Base-by-base conservation (phyloP, 2,113 vertebrate genomes). In the Cnemophilus loriae region DNA sequence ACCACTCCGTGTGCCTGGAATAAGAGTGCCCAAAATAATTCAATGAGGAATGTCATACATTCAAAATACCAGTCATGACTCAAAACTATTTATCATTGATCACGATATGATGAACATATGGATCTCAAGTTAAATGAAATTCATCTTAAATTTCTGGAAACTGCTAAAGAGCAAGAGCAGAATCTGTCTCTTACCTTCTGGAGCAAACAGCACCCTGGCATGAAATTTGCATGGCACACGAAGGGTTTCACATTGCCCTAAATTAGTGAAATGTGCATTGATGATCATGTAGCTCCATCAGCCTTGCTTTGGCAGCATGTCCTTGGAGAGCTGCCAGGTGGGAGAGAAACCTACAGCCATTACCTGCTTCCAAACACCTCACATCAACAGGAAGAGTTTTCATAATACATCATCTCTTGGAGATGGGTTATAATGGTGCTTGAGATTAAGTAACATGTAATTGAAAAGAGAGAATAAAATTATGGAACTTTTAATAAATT, bases 401-500 rank as follows among this genome's bases (percentile, higher is more conserved):
- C 26, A 9, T 32, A 61, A 27, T 14, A 41, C 41, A 18, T 10
- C 65, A 46, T 84, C 87, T 59, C 86, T 64, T 64, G 41, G 27
- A 95, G 87, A 76, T 69, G 65, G 83, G 76, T 84, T 94, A 15
- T 30, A 63, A 49, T 16, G 20, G 47, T 41, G 28, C 65, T 70
- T 65, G 41, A 81, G 56, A 77, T 70, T 95, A 95, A 96, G 91
- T 73, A 96, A 84, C 33, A 41, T 70, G 81, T 73, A 95, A 97
- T 91, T 94, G 91, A 92, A 95, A 59, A 0, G 9, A 92, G 35
- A 91, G 81, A 95, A 95, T 69, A 94, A 79, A 91, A 67, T 67
- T 57, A 93, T 87, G 28, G 71, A 90, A 95, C 47, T 87, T 97
- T 96, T 73, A 94, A 82, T 95, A 96, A 96, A 95, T 30, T 16